phyloP scores from a whole-genome alignment of 2,888 invertebrate genomes.

The Noctua fimbriata region DNA sequence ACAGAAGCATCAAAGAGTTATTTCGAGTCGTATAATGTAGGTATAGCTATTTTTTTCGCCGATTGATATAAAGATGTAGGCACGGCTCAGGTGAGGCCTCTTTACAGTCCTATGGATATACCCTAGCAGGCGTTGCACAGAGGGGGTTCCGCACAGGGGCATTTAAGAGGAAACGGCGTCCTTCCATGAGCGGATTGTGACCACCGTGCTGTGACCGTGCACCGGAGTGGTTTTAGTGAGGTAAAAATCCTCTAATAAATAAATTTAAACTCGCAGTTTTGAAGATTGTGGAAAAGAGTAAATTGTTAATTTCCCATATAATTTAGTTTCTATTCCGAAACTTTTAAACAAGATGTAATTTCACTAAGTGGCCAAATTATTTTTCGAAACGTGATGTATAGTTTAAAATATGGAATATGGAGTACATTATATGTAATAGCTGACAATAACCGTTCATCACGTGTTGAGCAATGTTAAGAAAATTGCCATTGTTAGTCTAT shows the following conservation, averaged over 20 bases:
- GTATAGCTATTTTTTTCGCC: neutral
- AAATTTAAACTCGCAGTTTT: neutral
- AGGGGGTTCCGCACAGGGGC: too few species aligned
- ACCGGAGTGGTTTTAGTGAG: neutral
- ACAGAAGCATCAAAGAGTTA: neutral
- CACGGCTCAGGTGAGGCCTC: neutral
- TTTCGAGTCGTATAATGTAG: neutral
- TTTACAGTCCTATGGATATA: neutral
- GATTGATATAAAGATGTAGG: neutral
- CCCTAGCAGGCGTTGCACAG: neutral
- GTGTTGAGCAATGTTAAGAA: constrained; percentile 45
- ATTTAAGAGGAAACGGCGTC: too few species aligned
- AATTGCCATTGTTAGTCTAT: constrained; percentile 50
- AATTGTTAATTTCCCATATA: neutral
- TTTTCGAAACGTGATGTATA: constrained; percentile 1
- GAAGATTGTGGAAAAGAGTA: neutral
- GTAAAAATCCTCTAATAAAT: neutral
- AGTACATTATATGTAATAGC: constrained; percentile 28
- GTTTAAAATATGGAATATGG: constrained; percentile 5
- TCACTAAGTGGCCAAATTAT: constrained; percentile 15
- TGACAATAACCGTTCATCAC: constrained; percentile 38
- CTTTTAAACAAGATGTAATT: constrained; percentile 9
- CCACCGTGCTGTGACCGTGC: neutral
- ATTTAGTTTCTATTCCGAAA: constrained; percentile 3
- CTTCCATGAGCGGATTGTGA: neutral